Evolutionary conservation across 2,888 invertebrate genomes (phyloP).

Genomic region (Chaitophorus viminalis): DNA sequence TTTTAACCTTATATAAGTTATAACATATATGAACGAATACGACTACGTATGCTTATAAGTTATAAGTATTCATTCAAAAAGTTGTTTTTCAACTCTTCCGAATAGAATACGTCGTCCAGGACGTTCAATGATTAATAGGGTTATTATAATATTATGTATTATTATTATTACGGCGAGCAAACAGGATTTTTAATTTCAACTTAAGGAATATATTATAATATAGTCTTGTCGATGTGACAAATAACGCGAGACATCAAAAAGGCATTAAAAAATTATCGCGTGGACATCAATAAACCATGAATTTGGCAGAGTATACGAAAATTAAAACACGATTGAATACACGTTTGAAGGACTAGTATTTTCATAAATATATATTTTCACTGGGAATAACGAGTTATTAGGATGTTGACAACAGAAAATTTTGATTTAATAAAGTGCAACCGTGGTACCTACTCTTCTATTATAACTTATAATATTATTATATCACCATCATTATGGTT

Average conservation of each 20-base stretch:
- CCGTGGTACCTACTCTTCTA: neutral
- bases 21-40: too few relatives aligned
- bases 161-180: neutral
- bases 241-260: conserved; percentile 17
- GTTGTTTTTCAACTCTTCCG: neutral
- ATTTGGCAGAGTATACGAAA: conserved; percentile 14
- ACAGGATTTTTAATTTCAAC: conserved; percentile 19
- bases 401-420: neutral
- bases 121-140: conserved; percentile 13
- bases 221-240: conserved; percentile 10
- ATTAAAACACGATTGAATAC: neutral
- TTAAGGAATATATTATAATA: neutral
- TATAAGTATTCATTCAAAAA: neutral
- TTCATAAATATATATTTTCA: neutral
- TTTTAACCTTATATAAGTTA: too few relatives aligned
- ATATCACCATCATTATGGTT: neutral
- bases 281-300: neutral
- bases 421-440: conserved; percentile 3
- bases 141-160: conserved; percentile 7
- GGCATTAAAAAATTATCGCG: conserved; percentile 15
- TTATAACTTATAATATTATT: neutral
- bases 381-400: conserved; percentile 11
- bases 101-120: neutral
- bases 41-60: neutral
- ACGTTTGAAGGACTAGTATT: conserved; percentile 14